phyloP scores from a whole-genome alignment of 2,797 vertebrate species.

The Hafferia zeledoni region DNA sequence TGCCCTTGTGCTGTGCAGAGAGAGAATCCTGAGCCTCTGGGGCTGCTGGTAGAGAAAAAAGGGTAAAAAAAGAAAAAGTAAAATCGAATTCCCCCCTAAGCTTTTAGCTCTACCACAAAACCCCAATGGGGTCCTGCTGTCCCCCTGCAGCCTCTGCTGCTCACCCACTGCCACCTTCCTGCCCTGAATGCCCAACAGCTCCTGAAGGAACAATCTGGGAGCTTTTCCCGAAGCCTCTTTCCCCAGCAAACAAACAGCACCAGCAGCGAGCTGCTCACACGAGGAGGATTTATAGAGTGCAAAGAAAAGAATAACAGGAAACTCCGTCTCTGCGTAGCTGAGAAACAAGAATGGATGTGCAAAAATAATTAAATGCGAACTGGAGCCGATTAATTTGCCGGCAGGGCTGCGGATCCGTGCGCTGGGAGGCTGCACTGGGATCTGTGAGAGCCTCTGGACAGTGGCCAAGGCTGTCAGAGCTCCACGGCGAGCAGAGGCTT shows the following conservation, averaged over 20 bases:
- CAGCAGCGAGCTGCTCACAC: background rate
- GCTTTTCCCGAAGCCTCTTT: background rate
- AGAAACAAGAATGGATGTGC: background rate
- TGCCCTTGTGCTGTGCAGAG: background rate
- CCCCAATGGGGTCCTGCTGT: background rate
- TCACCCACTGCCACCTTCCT: conserved; percentile 68
- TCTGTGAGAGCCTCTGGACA: conserved; percentile 33
- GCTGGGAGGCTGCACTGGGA: background rate
- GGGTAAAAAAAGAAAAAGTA: background rate
- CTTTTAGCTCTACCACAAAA: background rate
- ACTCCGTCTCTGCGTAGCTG: conserved; percentile 2
- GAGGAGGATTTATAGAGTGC: background rate
- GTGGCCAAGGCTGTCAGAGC: conserved; percentile 7
- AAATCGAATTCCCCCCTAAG: background rate
- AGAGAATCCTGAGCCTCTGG: background rate
- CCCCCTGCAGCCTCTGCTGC: conserved; percentile 40
- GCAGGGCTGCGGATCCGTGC: background rate
- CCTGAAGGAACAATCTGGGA: conserved; percentile 60
- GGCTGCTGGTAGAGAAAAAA: background rate
- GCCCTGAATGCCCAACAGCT: conserved; percentile 34
- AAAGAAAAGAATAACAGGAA: conserved; percentile 40
- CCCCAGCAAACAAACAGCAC: conserved; percentile 45
- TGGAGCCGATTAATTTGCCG: background rate
- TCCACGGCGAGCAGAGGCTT: background rate
- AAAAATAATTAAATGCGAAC: background rate